phyloP scores from a whole-genome alignment of 2,113 vertebrate species.

The Mastomys natalensis region DNA sequence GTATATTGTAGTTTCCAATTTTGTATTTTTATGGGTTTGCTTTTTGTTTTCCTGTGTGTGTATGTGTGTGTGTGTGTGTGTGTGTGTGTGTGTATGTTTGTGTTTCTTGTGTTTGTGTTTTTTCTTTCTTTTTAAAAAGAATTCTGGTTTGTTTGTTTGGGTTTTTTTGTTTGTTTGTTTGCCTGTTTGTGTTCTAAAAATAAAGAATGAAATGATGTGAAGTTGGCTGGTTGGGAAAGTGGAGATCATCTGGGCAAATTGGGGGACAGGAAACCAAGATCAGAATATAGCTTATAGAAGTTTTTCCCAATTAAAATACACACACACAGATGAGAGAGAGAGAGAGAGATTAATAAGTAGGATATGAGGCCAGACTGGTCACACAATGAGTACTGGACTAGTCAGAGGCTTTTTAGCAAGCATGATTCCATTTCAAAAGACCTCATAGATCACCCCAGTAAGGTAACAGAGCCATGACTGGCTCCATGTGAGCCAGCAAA shows the following conservation, averaged over 20 bases:
- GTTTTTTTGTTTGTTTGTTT: not conserved
- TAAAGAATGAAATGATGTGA: not conserved
- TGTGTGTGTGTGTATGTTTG: too few relatives aligned
- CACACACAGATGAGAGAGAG: not conserved
- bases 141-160: not conserved
- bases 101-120: not conserved
- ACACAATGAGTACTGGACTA: not conserved
- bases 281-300: not conserved
- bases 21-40: not conserved
- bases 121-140: not conserved
- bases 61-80: too few relatives aligned
- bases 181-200: not conserved
- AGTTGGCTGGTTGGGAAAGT: not conserved
- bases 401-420: not conserved
- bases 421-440: not conserved
- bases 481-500: not conserved
- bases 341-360: too few relatives aligned
- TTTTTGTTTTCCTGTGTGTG: not conserved
- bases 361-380: not conserved
- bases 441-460: not conserved
- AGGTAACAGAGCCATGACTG: not conserved
- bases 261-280: not conserved
- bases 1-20: not conserved
- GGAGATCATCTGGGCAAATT: not conserved
- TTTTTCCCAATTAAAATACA: not conserved